A percentile compares a stretch with the other conserved stretches of the same genome.
phyloP scores from a whole-genome alignment of 2,797 vertebrate genomes.

The Sandelia bainsii region DNA sequence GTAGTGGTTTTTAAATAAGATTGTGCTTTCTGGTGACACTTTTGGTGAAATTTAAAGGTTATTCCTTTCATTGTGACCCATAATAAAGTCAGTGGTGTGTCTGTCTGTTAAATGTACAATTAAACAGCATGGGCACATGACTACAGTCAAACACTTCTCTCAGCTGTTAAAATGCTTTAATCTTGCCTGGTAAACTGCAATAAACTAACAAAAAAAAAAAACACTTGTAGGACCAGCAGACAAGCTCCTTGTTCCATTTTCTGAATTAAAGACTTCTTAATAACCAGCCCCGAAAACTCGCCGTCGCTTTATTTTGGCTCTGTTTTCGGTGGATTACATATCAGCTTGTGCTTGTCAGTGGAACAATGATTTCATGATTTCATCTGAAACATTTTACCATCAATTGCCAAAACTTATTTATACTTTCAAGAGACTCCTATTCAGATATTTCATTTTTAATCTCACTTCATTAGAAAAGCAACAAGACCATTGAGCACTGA shows the following conservation, averaged over 20 bases:
- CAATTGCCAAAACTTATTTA: constrained; percentile 18
- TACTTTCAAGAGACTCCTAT: not conserved
- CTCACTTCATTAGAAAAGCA: constrained; percentile 17
- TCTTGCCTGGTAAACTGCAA: constrained; percentile 10
- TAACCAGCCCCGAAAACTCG: constrained; percentile 22
- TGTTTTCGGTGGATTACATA: constrained; percentile 1
- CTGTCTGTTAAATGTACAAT: not conserved
- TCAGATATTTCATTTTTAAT: constrained; percentile 11
- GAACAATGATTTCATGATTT: not conserved
- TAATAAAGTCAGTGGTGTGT: constrained; percentile 1
- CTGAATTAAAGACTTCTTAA: constrained; percentile 3
- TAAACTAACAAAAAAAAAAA: constrained; percentile 2
- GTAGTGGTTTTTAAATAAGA: not conserved
- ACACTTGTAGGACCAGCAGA: constrained; percentile 2
- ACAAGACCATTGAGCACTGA: constrained; percentile 18
- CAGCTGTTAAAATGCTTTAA: not conserved
- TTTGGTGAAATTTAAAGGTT: not conserved
- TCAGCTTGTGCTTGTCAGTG: constrained; percentile 5
- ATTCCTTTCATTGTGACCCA: not conserved
- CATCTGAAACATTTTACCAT: not conserved
- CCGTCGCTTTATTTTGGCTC: not conserved
- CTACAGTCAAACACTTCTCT: not conserved
- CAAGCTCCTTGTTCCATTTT: not conserved
- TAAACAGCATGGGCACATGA: not conserved
- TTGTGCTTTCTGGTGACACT: not conserved